A percentile compares a stretch with the other conserved stretches of the same genome.
phyloP scores from a whole-genome alignment of 2,888 invertebrate species.

The Colletes collaris region DNA sequence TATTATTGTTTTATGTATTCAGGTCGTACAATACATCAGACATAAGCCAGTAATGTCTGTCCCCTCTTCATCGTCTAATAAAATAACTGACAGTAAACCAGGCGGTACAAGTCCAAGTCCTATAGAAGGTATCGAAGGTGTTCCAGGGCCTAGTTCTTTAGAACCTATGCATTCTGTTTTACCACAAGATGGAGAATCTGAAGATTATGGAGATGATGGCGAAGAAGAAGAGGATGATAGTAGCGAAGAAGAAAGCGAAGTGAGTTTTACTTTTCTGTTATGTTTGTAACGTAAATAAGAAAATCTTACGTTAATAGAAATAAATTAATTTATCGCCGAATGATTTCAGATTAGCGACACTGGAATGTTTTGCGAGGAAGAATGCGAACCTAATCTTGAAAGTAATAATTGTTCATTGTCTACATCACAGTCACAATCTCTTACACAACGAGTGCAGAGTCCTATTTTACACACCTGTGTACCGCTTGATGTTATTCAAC shows the following conservation, averaged over 20 bases:
- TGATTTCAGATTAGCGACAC: constrained; percentile 76
- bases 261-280: constrained; percentile 38
- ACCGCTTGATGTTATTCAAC: constrained; percentile 77
- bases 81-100: constrained; percentile 77
- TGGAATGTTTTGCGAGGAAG: constrained; percentile 76
- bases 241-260: constrained; percentile 79
- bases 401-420: constrained; percentile 70
- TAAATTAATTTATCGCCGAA: not conserved
- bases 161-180: constrained; percentile 71
- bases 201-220: constrained; percentile 78
- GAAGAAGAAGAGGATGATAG: constrained; percentile 80
- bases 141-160: constrained; percentile 79
- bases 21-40: constrained; percentile 52
- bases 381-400: constrained; percentile 74
- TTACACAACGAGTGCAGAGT: constrained; percentile 74
- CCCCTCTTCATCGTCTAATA: constrained; percentile 79
- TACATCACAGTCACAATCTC: constrained; percentile 63
- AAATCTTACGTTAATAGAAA: not conserved
- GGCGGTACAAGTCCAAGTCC: constrained; percentile 81
- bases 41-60: constrained; percentile 79
- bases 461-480: constrained; percentile 78
- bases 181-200: constrained; percentile 74
- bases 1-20: constrained; percentile 22
- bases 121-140: constrained; percentile 77
- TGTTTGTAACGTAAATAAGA: too few species aligned